phyloP scores from a whole-genome alignment of 2,888 invertebrate genomes.

The Limnephilus lunatus region DNA sequence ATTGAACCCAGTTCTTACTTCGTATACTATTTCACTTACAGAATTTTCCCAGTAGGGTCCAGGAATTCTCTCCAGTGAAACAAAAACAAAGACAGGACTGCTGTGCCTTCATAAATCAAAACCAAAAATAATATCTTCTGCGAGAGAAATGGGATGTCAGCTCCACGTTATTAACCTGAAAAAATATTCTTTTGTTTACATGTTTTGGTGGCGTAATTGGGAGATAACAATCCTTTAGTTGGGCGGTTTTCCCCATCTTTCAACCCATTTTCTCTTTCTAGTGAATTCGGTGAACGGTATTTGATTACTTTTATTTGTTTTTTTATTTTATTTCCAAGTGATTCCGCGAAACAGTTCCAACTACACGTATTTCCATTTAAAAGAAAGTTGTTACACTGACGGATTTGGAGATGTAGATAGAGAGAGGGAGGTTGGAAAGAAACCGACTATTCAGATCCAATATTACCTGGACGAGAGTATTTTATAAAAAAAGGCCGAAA shows the following conservation, averaged over 20 bases:
- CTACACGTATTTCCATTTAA: background rate
- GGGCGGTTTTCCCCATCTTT: background rate
- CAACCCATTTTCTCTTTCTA: background rate
- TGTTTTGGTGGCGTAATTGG: constrained; percentile 6
- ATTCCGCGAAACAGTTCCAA: background rate
- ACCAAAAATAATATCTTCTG: constrained; percentile 7
- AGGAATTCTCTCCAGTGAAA: background rate
- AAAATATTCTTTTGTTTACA: constrained; percentile 29
- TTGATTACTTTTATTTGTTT: background rate
- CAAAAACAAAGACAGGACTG: constrained; percentile 32
- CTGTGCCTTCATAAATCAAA: constrained; percentile 23
- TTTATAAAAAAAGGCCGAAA: no score
- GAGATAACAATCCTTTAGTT: constrained; percentile 10
- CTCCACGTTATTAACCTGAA: constrained; percentile 32
- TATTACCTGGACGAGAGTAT: background rate
- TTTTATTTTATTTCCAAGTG: background rate
- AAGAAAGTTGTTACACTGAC: background rate
- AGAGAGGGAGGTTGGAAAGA: background rate
- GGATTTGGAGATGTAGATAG: background rate
- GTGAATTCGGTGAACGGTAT: background rate
- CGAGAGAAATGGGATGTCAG: constrained; percentile 40
- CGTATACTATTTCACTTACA: background rate
- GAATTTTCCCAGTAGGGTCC: background rate
- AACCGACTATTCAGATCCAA: background rate
- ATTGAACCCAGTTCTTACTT: background rate